These are phyloP conservation scores for Timandra comae DNA, from an alignment of 2,888 invertebrate species.

Conservation along the genomic window DNA sequence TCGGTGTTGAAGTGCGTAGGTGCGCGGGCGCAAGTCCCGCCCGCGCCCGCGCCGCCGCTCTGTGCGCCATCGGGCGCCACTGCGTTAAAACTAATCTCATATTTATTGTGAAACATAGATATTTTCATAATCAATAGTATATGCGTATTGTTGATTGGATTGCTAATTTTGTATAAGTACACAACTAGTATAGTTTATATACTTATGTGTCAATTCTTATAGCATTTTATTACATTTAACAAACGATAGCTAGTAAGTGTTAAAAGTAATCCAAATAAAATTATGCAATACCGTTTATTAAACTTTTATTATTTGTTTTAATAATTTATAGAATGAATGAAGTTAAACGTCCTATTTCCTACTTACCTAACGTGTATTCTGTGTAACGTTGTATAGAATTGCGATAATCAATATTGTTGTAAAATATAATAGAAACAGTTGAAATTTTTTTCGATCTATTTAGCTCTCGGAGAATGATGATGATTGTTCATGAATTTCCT, in stretches of 20 bases:
- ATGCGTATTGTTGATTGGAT: constrained; percentile 70
- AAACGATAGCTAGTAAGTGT: constrained; percentile 75
- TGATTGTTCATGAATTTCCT: constrained; percentile 4
- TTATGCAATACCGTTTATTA: constrained; percentile 54
- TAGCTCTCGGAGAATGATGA: constrained; percentile 9
- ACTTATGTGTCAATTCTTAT: constrained; percentile 79
- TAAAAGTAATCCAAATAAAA: constrained; percentile 61
- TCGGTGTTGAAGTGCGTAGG: constrained; percentile 49
- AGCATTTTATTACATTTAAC: constrained; percentile 75
- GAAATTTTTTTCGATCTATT: constrained; percentile 5
- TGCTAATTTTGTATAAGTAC: constrained; percentile 75
- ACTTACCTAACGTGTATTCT: neutral
- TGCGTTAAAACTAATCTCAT: constrained; percentile 48
- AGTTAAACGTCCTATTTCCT: constrained; percentile 15
- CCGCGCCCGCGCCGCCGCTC: constrained; percentile 17
- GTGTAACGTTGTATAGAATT: constrained; percentile 6
- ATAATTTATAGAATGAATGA: constrained; percentile 21
- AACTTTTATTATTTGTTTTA: constrained; percentile 48
- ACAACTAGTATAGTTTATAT: constrained; percentile 78
- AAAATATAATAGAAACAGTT: neutral
- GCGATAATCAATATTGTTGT: constrained; percentile 1
- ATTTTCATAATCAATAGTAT: constrained; percentile 72
- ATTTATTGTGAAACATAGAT: constrained; percentile 61
- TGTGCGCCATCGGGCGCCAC: constrained; percentile 19
- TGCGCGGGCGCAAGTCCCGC: constrained; percentile 25